Evolutionary conservation across 1,140 invertebrate genomes (phyloP).

Genomic region (Cherax destructor): DNA sequence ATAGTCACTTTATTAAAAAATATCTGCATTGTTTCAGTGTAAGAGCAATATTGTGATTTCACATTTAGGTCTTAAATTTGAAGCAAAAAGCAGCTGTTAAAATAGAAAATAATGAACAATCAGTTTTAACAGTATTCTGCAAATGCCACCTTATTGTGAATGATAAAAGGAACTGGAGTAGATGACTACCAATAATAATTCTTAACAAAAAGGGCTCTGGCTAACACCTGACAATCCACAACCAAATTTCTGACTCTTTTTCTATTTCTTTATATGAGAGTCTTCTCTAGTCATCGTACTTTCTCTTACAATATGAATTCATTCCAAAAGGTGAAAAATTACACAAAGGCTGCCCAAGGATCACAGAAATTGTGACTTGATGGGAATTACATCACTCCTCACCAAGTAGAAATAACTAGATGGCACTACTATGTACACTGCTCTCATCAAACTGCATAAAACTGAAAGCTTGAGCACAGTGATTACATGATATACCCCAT

Average conservation of each 20-base stretch:
- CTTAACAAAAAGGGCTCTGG: background rate
- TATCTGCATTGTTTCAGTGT: background rate
- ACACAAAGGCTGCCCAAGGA: slow-evolving; percentile 67
- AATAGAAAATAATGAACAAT: background rate
- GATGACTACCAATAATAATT: background rate
- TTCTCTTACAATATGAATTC: background rate
- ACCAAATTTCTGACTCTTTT: background rate
- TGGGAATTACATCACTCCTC: slow-evolving; percentile 54
- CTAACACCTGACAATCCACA: slow-evolving; percentile 1
- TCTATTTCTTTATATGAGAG: background rate
- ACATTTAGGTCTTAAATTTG: background rate
- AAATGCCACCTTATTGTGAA: slow-evolving; percentile 5
- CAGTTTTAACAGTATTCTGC: background rate
- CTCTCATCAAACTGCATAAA: slow-evolving; percentile 30
- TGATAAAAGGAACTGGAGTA: background rate
- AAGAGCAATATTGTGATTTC: background rate
- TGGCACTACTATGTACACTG: slow-evolving; percentile 58
- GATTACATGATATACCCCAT: background rate
- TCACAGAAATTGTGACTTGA: slow-evolving; percentile 68
- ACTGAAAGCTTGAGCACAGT: slow-evolving; percentile 47
- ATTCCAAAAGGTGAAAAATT: slow-evolving; percentile 23
- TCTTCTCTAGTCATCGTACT: background rate
- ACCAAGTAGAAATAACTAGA: slow-evolving; percentile 57
- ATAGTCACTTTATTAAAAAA: background rate
- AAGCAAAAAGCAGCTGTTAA: background rate